Evolutionary conservation across 2,113 vertebrate species (phyloP), one percentile per base, ranked within the genome.

Genomic region (Leptocoma aspasia): DNA sequence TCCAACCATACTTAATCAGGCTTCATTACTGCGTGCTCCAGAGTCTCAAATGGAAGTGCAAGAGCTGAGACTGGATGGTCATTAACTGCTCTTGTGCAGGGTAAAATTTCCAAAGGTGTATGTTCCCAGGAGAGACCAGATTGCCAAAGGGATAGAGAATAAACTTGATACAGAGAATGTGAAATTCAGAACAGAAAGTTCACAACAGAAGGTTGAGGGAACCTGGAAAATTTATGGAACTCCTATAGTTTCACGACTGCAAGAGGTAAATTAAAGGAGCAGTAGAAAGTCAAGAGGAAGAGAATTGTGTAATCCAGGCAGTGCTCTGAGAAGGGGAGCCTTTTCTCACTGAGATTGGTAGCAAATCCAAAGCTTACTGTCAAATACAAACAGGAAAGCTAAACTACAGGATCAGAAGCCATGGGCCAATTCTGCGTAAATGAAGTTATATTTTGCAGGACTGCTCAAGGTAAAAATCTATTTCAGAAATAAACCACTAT

Each of bases 351-450:
- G 47, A 84, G 92, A 79, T 56, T 11, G 24, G 52, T 63, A 84
- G 49, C 52, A 94, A 94, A 93, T 92, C 65, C 69, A 76, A 68
- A 90, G 65, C 42, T 96, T 91, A 63, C 56, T 72, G 75, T 65
- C 84, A 91, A 63, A 93, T 60, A 64, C 82, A 92, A 88, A 91
- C n/a, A 37, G 87, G 47, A 79, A 92, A 93, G 71, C 70, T 87
- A 15, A 94, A 86, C 31, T 49, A 56, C 27, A 23, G 86, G 56
- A 78, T 68, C 42, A 69, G 56, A 91, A 91, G n/a, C 82, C 2
- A 3, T 39, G 56, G 56, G 37, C 52, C 53, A 86, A 14, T n/a
- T 82, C 82, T 73, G 37, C 71, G 47, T 59, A 59, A 91, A 77
- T 61, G 6, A 78, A 65, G 13, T 85, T 71, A 28, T 39, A 37